These are phyloP conservation scores for Decapterus maruadsi DNA, from an alignment of 2,797 vertebrate species.

Conservation along the genomic window DNA sequence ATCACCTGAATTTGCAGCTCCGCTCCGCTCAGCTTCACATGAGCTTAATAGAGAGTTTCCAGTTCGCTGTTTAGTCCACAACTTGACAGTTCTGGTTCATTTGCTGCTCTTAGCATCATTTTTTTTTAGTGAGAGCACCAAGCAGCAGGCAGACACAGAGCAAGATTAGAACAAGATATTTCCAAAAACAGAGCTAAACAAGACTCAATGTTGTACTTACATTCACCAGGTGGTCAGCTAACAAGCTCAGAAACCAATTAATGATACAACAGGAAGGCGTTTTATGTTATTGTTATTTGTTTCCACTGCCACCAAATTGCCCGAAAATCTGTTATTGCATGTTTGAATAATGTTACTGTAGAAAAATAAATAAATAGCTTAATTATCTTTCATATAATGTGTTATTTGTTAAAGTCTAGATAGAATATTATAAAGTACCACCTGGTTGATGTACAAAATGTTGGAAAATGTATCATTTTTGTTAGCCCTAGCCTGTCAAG, in stretches of 20 bases:
- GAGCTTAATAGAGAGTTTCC: neutral
- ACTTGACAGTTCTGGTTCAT: conserved; percentile 4
- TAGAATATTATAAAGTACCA: neutral
- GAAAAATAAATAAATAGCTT: neutral
- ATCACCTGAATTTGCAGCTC: neutral
- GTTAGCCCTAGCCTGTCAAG: neutral
- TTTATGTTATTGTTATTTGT: too few species aligned
- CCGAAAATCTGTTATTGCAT: neutral
- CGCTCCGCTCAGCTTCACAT: neutral
- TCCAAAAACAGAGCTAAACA: conserved; percentile 16
- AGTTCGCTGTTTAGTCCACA: neutral
- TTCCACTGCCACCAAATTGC: neutral
- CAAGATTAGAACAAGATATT: neutral
- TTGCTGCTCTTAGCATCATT: neutral
- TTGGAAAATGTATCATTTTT: neutral
- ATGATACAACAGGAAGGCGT: neutral
- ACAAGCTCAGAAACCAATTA: neutral
- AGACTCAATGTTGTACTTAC: neutral
- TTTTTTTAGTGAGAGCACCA: neutral
- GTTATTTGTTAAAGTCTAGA: neutral
- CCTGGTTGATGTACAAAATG: neutral
- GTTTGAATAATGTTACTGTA: neutral
- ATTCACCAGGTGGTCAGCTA: neutral
- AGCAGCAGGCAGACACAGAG: neutral
- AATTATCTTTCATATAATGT: neutral